Evolutionary conservation across 2,888 invertebrate species (phyloP), one percentile per base, ranked within the genome.

Genomic region (Beris morrisii): DNA sequence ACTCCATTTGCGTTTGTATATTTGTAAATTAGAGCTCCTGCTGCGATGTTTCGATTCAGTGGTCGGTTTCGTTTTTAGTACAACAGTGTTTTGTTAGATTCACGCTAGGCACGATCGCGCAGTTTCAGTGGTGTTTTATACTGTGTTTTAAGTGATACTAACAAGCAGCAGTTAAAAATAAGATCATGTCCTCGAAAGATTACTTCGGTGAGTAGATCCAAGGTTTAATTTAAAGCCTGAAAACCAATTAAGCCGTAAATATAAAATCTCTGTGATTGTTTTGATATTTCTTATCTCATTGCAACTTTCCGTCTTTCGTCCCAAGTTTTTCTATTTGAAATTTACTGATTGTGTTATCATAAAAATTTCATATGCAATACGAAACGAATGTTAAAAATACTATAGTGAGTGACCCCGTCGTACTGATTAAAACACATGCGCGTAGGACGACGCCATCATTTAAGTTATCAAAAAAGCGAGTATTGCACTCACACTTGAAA

Each of bases 291-390:
- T 38, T 38, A 38, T 38, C 28, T 53, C 28, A 5, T 22, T 53
- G 53, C 12, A 22, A 22, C 28, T 53, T 53, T 53, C 28, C 28
- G n/a, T 28, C 11, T 53, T 28, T 38, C 38, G 38, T 53, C 22
- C 28, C 53, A 22, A 22, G 12, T 22, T 28, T 22, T 53, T 28
- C 53, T 53, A 3, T 22, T 11, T 53, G 53, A 53, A 53, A 3
- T 15, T 22, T 56, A 64, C 63, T 63, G 67, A 67, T 67, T 67
- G 56, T 63, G 67, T 67, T 67, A 67, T 67, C 67, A 63, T 64
- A 66, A 66, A 66, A 66, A 63, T 63, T 53, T 22, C 28, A 22
- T 53, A 53, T 53, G 28, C 28, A 38, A 38, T 48, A 15, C 12
- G 12, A 53, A 7, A 53, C 22, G 22, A 15, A 22, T 28, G 11